Percentiles rank a stretch among this genome's conserved stretches.
Evolutionary conservation across 2,888 invertebrate genomes (phyloP).

Genomic region (Erebia aethiops): DNA sequence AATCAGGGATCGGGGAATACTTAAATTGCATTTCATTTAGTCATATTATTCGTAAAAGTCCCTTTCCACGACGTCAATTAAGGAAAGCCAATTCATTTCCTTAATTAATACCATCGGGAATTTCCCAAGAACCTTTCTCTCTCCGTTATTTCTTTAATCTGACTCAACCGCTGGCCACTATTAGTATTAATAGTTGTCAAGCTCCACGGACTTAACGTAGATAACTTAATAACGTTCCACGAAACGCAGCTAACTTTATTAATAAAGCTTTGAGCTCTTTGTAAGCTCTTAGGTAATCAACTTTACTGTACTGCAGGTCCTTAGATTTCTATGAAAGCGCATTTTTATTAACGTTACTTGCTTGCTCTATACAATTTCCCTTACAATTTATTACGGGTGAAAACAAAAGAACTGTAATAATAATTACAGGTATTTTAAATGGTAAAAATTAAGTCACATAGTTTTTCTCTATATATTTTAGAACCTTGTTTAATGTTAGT

Average conservation of each 20-base stretch:
- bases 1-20: no score
- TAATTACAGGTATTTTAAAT: background rate
- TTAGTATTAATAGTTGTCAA: conserved; percentile 20
- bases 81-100: background rate
- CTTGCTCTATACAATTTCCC: conserved; percentile 2
- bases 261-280: conserved; percentile 24
- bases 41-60: no score
- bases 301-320: conserved; percentile 16
- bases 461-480: no score
- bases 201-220: conserved; percentile 13
- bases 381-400: background rate
- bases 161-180: background rate
- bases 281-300: conserved; percentile 25
- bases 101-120: conserved; percentile 7
- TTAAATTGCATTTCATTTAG: no score
- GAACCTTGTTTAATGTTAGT: no score
- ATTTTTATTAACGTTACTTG: conserved; percentile 7
- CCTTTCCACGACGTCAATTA: background rate
- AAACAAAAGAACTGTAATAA: background rate
- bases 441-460: background rate
- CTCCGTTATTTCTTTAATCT: conserved; percentile 3
- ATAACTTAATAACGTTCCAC: conserved; percentile 23
- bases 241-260: conserved; percentile 22
- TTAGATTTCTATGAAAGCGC: conserved; percentile 16
- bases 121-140: background rate